Evolutionary conservation across 2,113 vertebrate species (phyloP).

Genomic region (Peromyscus leucopus): DNA sequence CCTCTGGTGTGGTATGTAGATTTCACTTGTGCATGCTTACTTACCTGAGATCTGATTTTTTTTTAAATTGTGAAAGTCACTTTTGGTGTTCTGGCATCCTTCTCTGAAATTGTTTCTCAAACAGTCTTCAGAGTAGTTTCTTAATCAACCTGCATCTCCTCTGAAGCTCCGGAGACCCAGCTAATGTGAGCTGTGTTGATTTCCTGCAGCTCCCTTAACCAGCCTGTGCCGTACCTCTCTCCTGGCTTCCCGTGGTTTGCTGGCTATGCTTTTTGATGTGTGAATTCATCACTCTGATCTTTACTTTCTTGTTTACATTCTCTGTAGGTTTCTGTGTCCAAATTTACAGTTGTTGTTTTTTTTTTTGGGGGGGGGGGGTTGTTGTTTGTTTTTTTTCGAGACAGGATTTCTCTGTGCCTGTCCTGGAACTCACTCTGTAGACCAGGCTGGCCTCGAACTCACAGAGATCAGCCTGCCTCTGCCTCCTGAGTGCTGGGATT

Average conservation of each 20-base stretch:
- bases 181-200: constrained; percentile 1
- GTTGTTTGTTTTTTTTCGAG: too few relatives aligned
- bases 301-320: background rate
- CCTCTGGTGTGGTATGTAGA: background rate
- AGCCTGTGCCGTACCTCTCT: background rate
- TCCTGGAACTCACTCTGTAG: too few relatives aligned
- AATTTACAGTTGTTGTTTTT: too few relatives aligned
- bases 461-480: too few relatives aligned
- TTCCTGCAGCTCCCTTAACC: background rate
- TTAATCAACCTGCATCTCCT: background rate
- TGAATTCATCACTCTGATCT: background rate
- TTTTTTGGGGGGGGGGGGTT: too few relatives aligned
- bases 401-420: too few relatives aligned
- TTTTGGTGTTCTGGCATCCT: background rate
- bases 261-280: background rate
- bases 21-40: background rate
- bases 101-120: background rate
- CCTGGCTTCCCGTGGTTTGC: background rate
- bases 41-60: constrained; percentile 28
- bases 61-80: constrained; percentile 8
- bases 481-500: too few relatives aligned
- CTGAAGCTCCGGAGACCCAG: background rate
- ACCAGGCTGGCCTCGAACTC: too few relatives aligned
- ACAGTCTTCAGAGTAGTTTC: background rate
- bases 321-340: background rate